A percentile compares a stretch with the other conserved stretches of the same genome.
Evolutionary conservation across 2,797 vertebrate species (phyloP).

Genomic region (Lindbergichthys nudifrons): DNA sequence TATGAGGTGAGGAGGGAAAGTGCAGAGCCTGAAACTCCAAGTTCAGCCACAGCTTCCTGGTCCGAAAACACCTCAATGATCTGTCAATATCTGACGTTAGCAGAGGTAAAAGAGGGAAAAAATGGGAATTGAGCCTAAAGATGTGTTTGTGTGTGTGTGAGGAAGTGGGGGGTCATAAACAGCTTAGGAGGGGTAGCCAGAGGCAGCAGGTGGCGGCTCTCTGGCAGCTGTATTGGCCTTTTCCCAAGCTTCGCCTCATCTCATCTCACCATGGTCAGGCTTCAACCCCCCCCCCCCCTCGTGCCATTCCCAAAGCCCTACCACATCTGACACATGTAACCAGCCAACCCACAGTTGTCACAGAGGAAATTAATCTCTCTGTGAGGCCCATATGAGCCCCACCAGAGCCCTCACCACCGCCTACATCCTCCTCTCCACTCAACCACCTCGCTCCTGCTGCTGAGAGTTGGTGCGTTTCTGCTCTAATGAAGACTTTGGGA

Average conservation of each 20-base stretch:
- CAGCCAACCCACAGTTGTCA: slow-evolving; percentile 76
- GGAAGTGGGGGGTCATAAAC: slow-evolving; percentile 44
- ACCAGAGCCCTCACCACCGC: slow-evolving; percentile 26
- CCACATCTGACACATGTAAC: slow-evolving; percentile 76
- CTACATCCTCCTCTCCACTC: slow-evolving; percentile 58
- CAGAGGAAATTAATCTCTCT: slow-evolving; percentile 76
- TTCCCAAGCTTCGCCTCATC: slow-evolving; percentile 27
- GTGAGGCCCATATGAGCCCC: slow-evolving; percentile 60
- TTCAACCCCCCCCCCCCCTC: background rate
- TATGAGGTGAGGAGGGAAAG: too few relatives aligned
- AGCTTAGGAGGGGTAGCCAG: slow-evolving; percentile 26
- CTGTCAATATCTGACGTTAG: slow-evolving; percentile 44
- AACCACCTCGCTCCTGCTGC: slow-evolving; percentile 55
- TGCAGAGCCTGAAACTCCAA: too few relatives aligned
- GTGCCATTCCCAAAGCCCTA: slow-evolving; percentile 48
- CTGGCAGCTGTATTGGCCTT: slow-evolving; percentile 52
- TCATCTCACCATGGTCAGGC: slow-evolving; percentile 41
- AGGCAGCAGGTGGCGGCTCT: slow-evolving; percentile 53
- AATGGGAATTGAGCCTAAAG: slow-evolving; percentile 45
- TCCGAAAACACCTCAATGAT: slow-evolving; percentile 48
- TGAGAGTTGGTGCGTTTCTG: slow-evolving; percentile 63
- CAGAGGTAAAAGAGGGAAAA: slow-evolving; percentile 11
- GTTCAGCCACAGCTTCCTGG: slow-evolving; percentile 4
- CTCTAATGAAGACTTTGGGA: slow-evolving; percentile 81
- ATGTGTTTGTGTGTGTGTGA: slow-evolving; percentile 38